Base-by-base conservation (phyloP, 1,140 invertebrate species). In the Nasonia longicornis region DNA sequence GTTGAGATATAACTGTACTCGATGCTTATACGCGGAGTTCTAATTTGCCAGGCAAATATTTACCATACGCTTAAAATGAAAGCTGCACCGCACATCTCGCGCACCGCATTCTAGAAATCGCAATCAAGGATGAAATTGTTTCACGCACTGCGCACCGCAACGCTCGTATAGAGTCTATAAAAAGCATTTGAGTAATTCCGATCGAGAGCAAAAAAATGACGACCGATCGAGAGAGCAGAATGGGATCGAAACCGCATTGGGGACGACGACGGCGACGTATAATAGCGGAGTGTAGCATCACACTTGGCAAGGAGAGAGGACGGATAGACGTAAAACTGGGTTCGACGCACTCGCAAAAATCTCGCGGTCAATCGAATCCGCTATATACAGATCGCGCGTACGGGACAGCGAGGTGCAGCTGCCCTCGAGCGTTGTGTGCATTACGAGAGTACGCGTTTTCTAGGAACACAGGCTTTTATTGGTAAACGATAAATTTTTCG, bases 211-310 rank as follows among this genome's bases (percentile, higher is more conserved):
- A 69, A 69, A 69, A 38, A 73, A 71, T 63, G 7, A 31, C 31
- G 67, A 11, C 12, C 73, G 66, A 79, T 29, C 58, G 31, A 74
- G 71, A 31, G n/a, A 73, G 16, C 2, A 75, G 75, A 77, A 77
- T 77, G 48, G 79, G 79, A 63, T 81, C 66, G 48, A 76, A 81
- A 81, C 73, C 73, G 26, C 73, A 77, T 81, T 52, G 79, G 48
- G 79, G 66, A 63, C 66, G 45, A 16, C 31, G 3, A 35, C 31
- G 31, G 4, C 31, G 31, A 35, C 31, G 31, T 35, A 35, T 35
- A 35, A 35, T 35, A 35, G 31, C 31, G 31, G 31, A 35, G 31
- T 26, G 26, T 35, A 12, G 45, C 14, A 12, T 26, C n/a, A 14
- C 69, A 73, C 31, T 64, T 72, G 58, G 74, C 74, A 64, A 31